Percentiles rank a stretch among this genome's conserved stretches.
phyloP scores from a whole-genome alignment of 2,888 invertebrate genomes.

The Patella ulyssiponensis region DNA sequence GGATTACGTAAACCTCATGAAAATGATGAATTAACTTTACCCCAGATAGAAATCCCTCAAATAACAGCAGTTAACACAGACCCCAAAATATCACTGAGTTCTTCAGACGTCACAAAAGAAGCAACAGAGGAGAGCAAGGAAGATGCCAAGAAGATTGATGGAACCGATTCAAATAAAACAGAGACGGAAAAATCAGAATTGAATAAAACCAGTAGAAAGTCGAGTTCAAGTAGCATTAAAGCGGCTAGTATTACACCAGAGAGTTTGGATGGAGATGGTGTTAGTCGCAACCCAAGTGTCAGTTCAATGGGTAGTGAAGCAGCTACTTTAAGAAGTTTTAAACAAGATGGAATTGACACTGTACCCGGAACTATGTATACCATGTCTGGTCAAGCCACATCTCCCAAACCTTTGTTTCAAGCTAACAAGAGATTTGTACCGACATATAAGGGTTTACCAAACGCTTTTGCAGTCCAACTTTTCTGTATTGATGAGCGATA shows the following conservation, averaged over 20 bases:
- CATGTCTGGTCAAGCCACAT: too few relatives aligned
- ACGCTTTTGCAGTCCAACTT: conserved; percentile 71
- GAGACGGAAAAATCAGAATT: background rate
- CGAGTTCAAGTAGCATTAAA: background rate
- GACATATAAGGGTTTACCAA: conserved; percentile 61
- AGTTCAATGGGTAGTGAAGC: too few relatives aligned
- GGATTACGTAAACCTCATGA: conserved; percentile 67
- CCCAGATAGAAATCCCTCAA: conserved; percentile 36
- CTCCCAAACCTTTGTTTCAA: background rate
- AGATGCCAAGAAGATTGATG: too few relatives aligned
- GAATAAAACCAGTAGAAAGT: background rate
- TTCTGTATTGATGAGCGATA: conserved; percentile 72
- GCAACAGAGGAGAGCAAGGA: background rate
- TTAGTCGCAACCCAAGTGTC: too few relatives aligned
- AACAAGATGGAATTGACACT: too few relatives aligned
- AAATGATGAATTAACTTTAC: conserved; percentile 55
- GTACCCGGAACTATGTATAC: too few relatives aligned
- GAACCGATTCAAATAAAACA: background rate
- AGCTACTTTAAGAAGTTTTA: too few relatives aligned
- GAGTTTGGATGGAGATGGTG: too few relatives aligned
- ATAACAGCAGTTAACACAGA: conserved; percentile 22
- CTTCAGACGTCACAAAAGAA: background rate
- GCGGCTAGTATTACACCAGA: too few relatives aligned
- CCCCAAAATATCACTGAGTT: background rate
- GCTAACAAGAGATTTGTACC: conserved; percentile 61